These are phyloP conservation scores for Caenorhabditis tropicalis DNA, from an alignment of 1,140 invertebrate genomes.

Conservation along the genomic window DNA sequence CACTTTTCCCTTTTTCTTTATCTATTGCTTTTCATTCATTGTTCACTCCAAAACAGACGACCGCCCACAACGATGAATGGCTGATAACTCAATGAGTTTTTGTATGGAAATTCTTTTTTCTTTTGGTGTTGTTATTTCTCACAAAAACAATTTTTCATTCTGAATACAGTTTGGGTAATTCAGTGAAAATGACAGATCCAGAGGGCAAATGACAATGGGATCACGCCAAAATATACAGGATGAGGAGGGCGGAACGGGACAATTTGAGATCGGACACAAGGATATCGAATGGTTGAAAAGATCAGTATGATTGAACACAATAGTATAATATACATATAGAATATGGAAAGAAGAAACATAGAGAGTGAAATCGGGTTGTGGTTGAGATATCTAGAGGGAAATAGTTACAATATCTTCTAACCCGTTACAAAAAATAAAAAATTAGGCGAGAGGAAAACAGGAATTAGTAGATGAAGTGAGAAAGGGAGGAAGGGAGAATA, in stretches of 20 bases:
- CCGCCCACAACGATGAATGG: conserved; percentile 3
- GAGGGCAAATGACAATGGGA: not conserved
- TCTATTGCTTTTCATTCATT: not conserved
- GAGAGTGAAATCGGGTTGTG: not conserved
- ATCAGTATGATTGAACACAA: conserved; percentile 1
- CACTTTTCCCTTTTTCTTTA: not conserved
- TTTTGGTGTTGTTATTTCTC: not conserved
- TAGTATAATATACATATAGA: not conserved
- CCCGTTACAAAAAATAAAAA: not conserved
- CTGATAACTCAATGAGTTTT: not conserved
- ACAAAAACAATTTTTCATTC: not conserved
- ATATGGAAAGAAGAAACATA: not conserved
- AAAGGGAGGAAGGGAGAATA: not conserved
- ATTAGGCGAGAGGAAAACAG: not conserved
- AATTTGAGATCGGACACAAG: not conserved
- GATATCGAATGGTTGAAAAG: conserved; percentile 14
- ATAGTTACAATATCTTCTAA: conserved; percentile 7
- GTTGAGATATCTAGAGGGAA: not conserved
- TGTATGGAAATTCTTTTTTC: too few relatives aligned
- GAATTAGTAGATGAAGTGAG: not conserved
- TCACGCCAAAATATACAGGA: conserved; percentile 25
- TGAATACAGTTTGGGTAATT: not conserved
- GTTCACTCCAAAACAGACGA: not conserved
- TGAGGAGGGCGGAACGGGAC: too few relatives aligned
- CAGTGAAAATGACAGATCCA: not conserved